Base-by-base conservation (phyloP, 2,888 invertebrate genomes). In the Acheta domesticus region DNA sequence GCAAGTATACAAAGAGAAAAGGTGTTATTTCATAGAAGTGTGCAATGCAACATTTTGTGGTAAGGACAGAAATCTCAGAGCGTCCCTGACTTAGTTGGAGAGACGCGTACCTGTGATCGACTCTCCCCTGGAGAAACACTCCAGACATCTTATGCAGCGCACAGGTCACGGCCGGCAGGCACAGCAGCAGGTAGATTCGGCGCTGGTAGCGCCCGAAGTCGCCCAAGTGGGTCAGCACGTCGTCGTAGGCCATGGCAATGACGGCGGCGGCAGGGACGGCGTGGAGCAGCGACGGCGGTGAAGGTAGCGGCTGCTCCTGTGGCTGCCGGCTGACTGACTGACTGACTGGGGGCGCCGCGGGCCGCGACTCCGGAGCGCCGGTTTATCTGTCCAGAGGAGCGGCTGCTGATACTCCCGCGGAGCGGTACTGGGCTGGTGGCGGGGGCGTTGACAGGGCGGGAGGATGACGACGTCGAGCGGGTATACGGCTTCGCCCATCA, bases 61-160 rank as follows among this genome's bases (percentile, higher is more conserved):
- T 8, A 8, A 5, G 36, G 8, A 5, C 36, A 36, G 36, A 36
- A 4, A 36, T 8, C 36, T 8, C 5, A 8, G 36, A 36, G 36
- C 36, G 36, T 36, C 8, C 36, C 36, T 36, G 36, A 36, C 36
- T 36, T 36, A 8, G 62, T 62, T n/a, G n/a, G 62, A n/a, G 62
- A 14, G 62, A 0, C 62, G 62, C 62, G n/a, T 75, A 91, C 91
- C 91, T 90, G 84, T 91, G 89, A 80, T 90, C 86, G 80, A 92
- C 90, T 86, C 90, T 91, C 5, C 92, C 92, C 80, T 91, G 89
- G 11, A 93, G 87, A 85, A 93, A 93, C 0, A 93, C 92, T 81
- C 92, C 92, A 20, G 91, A 92, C 75, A 93, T 86, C 85, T 93
- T 93, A 85, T 93, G 93, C 83, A 93, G 91, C 78, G 93, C 93